Evolutionary conservation across 1,140 invertebrate genomes (phyloP).

Genomic region (Babylonia areolata): DNA sequence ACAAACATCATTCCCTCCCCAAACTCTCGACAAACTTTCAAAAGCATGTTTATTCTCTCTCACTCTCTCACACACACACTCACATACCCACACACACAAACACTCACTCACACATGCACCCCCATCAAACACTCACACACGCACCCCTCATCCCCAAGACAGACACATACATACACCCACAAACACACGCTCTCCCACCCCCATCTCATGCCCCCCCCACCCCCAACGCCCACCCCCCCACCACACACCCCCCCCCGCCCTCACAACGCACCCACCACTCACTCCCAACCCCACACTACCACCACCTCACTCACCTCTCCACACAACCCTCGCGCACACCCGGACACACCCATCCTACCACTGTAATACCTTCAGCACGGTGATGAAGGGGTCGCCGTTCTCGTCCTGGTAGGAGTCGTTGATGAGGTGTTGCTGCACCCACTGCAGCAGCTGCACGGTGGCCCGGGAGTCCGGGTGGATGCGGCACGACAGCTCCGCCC

Average conservation of each 20-base stretch:
- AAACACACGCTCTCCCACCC: no score
- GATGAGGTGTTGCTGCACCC: conserved; percentile 38
- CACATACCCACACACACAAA: neutral
- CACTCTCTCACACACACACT: neutral
- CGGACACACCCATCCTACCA: neutral
- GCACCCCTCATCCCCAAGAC: neutral
- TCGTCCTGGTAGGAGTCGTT: conserved; percentile 34
- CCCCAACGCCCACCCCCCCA: no score
- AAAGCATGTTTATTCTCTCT: no score
- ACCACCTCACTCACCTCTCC: no score
- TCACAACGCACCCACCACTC: neutral
- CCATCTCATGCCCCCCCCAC: no score
- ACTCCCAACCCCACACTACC: neutral
- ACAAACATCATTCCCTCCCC: no score
- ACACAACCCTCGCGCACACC: no score
- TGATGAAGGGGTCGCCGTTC: conserved; percentile 30
- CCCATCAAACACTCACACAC: neutral
- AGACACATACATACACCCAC: no score
- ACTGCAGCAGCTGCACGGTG: neutral
- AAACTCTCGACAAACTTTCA: no score
- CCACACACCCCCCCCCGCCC: no score
- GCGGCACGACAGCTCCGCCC: conserved; percentile 8
- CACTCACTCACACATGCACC: neutral
- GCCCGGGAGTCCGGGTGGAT: neutral
- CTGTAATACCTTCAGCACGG: conserved; percentile 31